phyloP scores from a whole-genome alignment of 2,888 invertebrate species.

The Hydropsyche betteni region DNA sequence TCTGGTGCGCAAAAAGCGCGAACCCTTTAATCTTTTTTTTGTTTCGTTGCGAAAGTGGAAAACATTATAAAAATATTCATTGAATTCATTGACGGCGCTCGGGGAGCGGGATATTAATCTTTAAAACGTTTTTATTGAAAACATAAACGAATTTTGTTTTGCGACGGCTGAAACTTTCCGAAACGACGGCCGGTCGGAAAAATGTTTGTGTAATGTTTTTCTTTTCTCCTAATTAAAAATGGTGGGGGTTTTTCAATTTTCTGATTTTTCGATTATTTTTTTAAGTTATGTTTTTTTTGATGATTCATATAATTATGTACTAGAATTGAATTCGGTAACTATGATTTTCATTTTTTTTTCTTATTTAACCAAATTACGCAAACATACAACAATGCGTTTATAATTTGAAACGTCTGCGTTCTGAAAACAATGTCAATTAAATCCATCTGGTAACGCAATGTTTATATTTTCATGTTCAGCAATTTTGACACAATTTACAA shows the following conservation, averaged over 20 bases:
- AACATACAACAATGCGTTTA: too few relatives aligned
- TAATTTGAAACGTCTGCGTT: too few relatives aligned
- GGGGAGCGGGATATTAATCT: slow-evolving; percentile 17
- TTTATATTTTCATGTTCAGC: too few relatives aligned
- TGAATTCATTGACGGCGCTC: slow-evolving; percentile 15
- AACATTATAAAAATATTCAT: slow-evolving; percentile 36
- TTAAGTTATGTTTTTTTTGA: too few relatives aligned
- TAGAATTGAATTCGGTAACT: too few relatives aligned
- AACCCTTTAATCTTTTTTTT: slow-evolving; percentile 19
- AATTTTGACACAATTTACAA: too few relatives aligned
- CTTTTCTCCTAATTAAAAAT: neutral
- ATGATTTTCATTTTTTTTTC: too few relatives aligned
- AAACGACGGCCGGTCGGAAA: neutral
- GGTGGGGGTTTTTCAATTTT: neutral
- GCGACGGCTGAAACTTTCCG: neutral
- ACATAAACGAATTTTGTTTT: slow-evolving; percentile 26
- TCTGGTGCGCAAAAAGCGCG: slow-evolving; percentile 25
- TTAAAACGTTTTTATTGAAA: slow-evolving; percentile 27
- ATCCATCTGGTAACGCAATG: too few relatives aligned
- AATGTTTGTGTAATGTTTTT: neutral
- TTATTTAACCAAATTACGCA: too few relatives aligned
- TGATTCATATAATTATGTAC: too few relatives aligned
- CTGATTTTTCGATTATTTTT: neutral
- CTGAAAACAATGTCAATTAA: too few relatives aligned
- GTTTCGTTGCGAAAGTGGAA: neutral